phyloP scores from a whole-genome alignment of 2,888 invertebrate species.

The Spisula subtruncata region DNA sequence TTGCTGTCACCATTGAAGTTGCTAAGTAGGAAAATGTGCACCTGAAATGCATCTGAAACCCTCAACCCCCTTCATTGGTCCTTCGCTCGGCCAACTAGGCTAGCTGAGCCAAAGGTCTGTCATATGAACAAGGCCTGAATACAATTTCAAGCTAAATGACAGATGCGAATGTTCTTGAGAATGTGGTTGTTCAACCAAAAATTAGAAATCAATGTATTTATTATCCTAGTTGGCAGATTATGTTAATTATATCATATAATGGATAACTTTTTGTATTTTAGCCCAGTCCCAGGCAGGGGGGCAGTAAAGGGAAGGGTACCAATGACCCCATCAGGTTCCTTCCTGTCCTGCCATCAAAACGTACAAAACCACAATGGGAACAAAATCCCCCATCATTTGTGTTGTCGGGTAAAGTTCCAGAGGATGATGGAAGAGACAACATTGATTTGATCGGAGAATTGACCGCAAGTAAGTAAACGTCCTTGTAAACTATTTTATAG shows the following conservation, averaged over 20 bases:
- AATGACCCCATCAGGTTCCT: constrained; percentile 86
- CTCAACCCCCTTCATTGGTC: no score
- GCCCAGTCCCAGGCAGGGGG: constrained; percentile 75
- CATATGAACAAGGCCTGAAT: no score
- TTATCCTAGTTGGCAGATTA: neutral
- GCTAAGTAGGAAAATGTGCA: no score
- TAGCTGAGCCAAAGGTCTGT: no score
- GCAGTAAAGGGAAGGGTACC: constrained; percentile 86
- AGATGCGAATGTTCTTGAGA: neutral
- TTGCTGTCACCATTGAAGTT: no score
- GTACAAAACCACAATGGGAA: constrained; percentile 87
- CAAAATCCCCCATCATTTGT: constrained; percentile 86
- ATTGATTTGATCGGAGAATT: constrained; percentile 86
- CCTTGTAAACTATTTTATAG: no score
- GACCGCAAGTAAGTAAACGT: constrained; percentile 84
- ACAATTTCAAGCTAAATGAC: no score
- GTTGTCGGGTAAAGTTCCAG: constrained; percentile 81
- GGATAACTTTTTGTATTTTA: constrained; percentile 57
- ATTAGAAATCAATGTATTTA: neutral
- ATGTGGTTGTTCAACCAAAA: neutral
- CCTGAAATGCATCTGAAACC: no score
- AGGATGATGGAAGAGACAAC: constrained; percentile 78
- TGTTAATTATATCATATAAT: neutral
- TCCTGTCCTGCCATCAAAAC: constrained; percentile 86
- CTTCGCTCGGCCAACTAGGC: no score